These are phyloP conservation scores for Microcebus lehilahytsara DNA, from an alignment of 2,113 vertebrate species.

Conservation along the genomic window DNA sequence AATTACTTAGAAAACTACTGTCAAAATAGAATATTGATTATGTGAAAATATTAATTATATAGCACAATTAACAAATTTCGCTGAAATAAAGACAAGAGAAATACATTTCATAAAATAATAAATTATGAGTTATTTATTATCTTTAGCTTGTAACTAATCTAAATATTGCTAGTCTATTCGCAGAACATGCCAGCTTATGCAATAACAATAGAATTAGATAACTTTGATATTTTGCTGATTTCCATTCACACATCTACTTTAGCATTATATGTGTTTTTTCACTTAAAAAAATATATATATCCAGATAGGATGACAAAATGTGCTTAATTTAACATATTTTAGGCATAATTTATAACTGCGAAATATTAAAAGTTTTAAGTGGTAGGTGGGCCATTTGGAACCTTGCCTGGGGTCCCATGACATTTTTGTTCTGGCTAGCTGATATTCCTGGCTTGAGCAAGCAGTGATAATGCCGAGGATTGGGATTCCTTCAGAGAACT, in stretches of 20 bases:
- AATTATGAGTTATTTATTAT: background rate
- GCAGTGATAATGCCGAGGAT: background rate
- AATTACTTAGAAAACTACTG: too few relatives aligned
- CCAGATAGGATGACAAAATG: background rate
- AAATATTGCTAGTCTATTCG: background rate
- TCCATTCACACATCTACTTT: background rate
- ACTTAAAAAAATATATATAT: background rate
- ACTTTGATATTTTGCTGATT: background rate
- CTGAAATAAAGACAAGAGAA: background rate
- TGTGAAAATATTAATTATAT: too few relatives aligned
- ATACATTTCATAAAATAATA: background rate
- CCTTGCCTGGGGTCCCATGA: background rate
- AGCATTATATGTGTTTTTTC: background rate
- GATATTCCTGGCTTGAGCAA: background rate
- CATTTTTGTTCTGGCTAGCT: too few relatives aligned
- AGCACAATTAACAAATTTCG: background rate
- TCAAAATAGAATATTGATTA: too few relatives aligned
- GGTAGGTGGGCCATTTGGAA: background rate
- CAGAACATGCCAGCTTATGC: background rate
- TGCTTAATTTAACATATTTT: too few relatives aligned
- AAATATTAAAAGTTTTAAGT: background rate
- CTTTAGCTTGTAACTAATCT: background rate
- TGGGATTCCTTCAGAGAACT: background rate
- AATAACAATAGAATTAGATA: background rate
- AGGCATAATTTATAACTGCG: background rate